Conservation (phyloP, 2,797 vertebrate species). For the Scarus forsteni region DNA sequence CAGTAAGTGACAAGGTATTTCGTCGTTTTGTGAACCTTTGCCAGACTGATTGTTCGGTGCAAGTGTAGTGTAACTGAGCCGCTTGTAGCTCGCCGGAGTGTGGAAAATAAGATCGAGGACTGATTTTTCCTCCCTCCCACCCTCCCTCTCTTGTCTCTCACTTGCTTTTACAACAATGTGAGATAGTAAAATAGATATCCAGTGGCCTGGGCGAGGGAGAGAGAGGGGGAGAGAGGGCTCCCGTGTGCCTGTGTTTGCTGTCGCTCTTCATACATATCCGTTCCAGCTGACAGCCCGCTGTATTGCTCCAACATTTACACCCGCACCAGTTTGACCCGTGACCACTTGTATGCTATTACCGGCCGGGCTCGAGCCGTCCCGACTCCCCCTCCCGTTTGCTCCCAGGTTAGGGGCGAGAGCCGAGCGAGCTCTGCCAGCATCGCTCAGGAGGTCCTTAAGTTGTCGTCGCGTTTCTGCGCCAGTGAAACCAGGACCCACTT, state of each 20-base stretch:
- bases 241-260: slow-evolving; percentile 35
- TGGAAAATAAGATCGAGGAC: slow-evolving; percentile 91
- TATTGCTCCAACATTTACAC: slow-evolving; percentile 61
- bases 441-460: slow-evolving; percentile 32
- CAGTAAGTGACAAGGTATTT: slow-evolving; percentile 90
- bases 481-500: slow-evolving; percentile 21
- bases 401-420: slow-evolving; percentile 41
- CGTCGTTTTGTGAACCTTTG: slow-evolving; percentile 90
- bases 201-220: slow-evolving; percentile 27
- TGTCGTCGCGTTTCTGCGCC: slow-evolving; percentile 52
- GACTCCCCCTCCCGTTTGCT: slow-evolving; percentile 37
- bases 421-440: slow-evolving; percentile 12
- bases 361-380: slow-evolving; percentile 35
- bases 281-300: slow-evolving; percentile 73
- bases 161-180: slow-evolving; percentile 56
- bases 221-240: slow-evolving; percentile 23
- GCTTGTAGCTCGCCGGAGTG: slow-evolving; percentile 91
- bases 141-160: slow-evolving; percentile 22
- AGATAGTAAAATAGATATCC: slow-evolving; percentile 79
- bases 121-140: slow-evolving; percentile 48
- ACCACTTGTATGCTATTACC: slow-evolving; percentile 69
- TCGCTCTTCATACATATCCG: slow-evolving; percentile 66
- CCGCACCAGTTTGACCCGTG: slow-evolving; percentile 61
- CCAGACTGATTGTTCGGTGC: slow-evolving; percentile 90
- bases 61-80: slow-evolving; percentile 90